Evolutionary conservation across 1,140 invertebrate species (phyloP), one percentile per base, ranked within the genome.

Genomic region (Drosophila tani): DNA sequence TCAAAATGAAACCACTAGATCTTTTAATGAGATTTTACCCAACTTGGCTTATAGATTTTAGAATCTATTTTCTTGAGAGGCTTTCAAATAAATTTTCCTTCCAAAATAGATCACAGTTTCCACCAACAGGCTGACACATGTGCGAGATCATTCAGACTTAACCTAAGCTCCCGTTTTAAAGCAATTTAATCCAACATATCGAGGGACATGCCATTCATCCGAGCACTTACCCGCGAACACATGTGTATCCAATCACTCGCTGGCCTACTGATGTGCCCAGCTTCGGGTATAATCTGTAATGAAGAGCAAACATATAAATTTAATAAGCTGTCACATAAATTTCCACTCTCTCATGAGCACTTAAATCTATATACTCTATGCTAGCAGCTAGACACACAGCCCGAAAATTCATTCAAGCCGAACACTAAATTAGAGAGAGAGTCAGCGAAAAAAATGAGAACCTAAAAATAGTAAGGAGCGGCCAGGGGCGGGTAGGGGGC

Each of bases 251-350:
- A 86, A 60, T 88, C 80, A 75, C 24, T 66, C 63, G 68, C 59
- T 49, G 68, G 56, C 82, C 73, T 66, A 55, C 45, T 67, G 64
- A 62, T 35, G 55, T 56, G 38, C 38, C 50, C 51, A 19, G 32
- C 51, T 68, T 46, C 53, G 49, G 50, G 77, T 63, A 66, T 87
- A 87, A 88, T 88, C 84, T 88, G 84, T 88, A 88, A 88, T 88
- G 66, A 84, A 88, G 74, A 88, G 73, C 77, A 83, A 84, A 79
- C 73, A 62, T 81, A 88, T 88, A 88, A 84, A 88, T 88, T 88
- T 88, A 88, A 88, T 90, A 88, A 84, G 81, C 81, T 84, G 84
- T 69, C 77, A 78, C 81, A 88, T 88, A 84, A 88, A 88, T 88
- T 81, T 51, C 58, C 46, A 38, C 68, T 79, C 74, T 73, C 67